Conservation (phyloP, 2,888 invertebrate genomes). For the Peribatodes rhomboidaria region DNA sequence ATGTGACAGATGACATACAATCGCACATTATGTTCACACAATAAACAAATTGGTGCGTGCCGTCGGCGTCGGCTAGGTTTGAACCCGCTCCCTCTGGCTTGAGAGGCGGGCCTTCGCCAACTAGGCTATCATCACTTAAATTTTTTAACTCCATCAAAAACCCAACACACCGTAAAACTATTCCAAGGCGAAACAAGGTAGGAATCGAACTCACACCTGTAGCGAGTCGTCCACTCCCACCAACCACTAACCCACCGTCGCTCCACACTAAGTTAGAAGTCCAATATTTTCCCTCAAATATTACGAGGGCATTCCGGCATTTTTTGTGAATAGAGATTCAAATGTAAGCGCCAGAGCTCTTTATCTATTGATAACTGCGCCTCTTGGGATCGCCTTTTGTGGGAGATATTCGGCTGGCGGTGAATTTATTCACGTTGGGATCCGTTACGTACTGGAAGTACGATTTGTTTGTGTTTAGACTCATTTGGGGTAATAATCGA, state of each 20-base stretch:
- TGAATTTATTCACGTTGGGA: slow-evolving; percentile 24
- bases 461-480: neutral
- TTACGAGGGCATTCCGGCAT: slow-evolving; percentile 16
- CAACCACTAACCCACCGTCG: neutral
- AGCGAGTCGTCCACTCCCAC: neutral
- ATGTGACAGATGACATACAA: too few species aligned
- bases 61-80: too few species aligned
- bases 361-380: slow-evolving; percentile 29
- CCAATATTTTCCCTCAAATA: slow-evolving; percentile 15
- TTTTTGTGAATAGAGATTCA: slow-evolving; percentile 25
- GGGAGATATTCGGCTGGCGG: slow-evolving; percentile 13
- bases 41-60: too few species aligned
- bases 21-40: too few species aligned
- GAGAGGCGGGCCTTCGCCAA: too few species aligned
- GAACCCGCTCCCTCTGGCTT: too few species aligned
- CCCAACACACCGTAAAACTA: too few species aligned
- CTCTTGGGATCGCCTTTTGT: slow-evolving; percentile 28
- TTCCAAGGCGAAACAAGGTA: too few species aligned
- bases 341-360: slow-evolving; percentile 30
- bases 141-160: too few species aligned
- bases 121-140: too few species aligned
- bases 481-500: neutral
- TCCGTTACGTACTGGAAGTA: neutral
- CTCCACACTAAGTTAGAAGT: neutral
- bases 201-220: too few species aligned